Evolutionary conservation across 2,113 vertebrate genomes (phyloP).

Genomic region (Mobula hypostoma): DNA sequence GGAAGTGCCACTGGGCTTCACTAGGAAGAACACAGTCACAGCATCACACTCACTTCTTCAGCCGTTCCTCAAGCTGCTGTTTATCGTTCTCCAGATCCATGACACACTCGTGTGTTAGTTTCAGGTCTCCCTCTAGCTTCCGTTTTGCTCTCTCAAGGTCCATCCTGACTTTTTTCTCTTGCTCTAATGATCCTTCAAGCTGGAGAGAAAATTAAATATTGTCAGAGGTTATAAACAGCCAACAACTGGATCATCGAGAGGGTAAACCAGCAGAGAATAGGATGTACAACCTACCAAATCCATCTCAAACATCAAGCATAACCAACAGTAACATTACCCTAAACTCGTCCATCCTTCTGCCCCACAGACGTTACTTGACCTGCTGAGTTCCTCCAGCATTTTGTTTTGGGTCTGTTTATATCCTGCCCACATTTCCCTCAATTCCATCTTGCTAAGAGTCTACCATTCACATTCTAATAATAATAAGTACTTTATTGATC

Average conservation of each 20-base stretch:
- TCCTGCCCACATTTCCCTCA: too few species aligned
- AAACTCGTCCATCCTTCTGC: too few species aligned
- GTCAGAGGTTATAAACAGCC: neutral
- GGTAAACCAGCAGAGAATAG: too few species aligned
- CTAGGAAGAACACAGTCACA: neutral
- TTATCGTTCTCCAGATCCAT: slow-evolving; percentile 88
- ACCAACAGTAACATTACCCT: too few species aligned
- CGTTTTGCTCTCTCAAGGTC: slow-evolving; percentile 81
- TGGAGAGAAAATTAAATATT: slow-evolving; percentile 42
- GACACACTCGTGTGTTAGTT: slow-evolving; percentile 76
- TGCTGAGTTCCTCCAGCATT: too few species aligned
- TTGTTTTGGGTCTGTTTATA: too few species aligned
- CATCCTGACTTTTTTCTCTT: slow-evolving; percentile 88
- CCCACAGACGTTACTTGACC: too few species aligned
- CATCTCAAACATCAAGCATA: too few species aligned
- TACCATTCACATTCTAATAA: too few species aligned
- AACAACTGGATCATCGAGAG: neutral
- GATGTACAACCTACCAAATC: too few species aligned
- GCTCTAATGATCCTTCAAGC: slow-evolving; percentile 88
- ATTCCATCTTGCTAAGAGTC: too few species aligned
- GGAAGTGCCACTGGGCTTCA: neutral
- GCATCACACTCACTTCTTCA: slow-evolving; percentile 72
- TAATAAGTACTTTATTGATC: too few species aligned
- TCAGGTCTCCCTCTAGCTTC: slow-evolving; percentile 88
- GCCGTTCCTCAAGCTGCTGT: slow-evolving; percentile 82